These are phyloP conservation scores for Darevskia nairensis DNA, from an alignment of 2,797 vertebrate genomes.

Conservation along the genomic window DNA sequence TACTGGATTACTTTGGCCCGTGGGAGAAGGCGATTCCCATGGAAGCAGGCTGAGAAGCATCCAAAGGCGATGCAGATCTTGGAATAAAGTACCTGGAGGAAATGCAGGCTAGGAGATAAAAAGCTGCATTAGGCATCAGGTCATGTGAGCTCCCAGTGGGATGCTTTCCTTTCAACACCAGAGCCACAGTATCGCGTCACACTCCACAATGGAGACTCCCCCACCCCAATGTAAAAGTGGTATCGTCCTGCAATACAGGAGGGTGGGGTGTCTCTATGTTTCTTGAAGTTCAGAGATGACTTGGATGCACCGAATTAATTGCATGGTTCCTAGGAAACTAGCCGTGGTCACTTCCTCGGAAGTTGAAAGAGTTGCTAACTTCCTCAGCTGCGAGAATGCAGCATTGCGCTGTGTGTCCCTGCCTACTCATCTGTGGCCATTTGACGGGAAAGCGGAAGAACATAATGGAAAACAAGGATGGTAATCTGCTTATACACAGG, in stretches of 20 bases:
- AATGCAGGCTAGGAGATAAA: neutral
- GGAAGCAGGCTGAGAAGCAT: neutral
- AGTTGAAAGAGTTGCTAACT: neutral
- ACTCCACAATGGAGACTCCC: no score
- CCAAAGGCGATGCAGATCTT: neutral
- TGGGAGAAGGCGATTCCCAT: neutral
- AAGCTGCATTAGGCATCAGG: neutral
- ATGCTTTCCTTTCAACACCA: neutral
- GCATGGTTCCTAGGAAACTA: neutral
- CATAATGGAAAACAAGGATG: neutral
- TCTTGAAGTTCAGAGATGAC: no score
- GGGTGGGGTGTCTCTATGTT: neutral
- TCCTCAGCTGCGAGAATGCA: neutral
- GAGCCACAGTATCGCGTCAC: neutral
- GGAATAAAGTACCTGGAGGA: neutral
- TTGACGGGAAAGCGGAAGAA: neutral
- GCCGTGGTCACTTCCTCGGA: neutral
- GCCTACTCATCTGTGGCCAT: neutral
- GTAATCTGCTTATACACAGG: conserved; percentile 4
- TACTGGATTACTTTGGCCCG: neutral
- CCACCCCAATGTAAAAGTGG: neutral
- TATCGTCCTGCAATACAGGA: neutral
- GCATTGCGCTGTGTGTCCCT: no score
- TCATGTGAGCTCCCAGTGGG: no score
- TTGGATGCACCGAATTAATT: neutral